Conservation (phyloP, 2,113 vertebrate species). For the Petrocephalus microphthalmus region DNA sequence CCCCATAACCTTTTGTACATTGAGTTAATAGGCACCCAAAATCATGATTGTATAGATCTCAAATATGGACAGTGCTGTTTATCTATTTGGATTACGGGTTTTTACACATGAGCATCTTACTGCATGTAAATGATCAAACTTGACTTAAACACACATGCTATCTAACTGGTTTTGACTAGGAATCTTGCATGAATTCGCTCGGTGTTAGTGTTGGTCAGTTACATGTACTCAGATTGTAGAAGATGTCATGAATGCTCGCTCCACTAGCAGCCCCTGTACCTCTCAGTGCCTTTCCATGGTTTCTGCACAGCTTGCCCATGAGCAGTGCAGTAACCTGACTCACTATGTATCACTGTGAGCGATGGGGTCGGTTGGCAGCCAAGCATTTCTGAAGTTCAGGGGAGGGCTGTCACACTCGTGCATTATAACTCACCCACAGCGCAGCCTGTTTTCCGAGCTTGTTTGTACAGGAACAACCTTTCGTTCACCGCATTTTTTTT, state of each 20-base stretch:
- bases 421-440: background rate
- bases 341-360: background rate
- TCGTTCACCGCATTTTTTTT: background rate
- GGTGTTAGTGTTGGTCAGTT: background rate
- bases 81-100: background rate
- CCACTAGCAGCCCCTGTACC: background rate
- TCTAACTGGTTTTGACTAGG: background rate
- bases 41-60: background rate
- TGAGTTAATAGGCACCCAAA: background rate
- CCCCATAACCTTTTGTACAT: background rate
- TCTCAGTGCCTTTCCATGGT: background rate
- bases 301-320: background rate
- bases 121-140: background rate
- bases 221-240: background rate
- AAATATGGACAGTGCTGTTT: background rate
- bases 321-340: conserved; percentile 9
- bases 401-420: background rate
- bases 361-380: background rate
- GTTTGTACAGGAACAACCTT: background rate
- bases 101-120: background rate
- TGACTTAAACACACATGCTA: background rate
- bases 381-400: background rate
- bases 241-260: background rate
- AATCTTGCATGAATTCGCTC: background rate
- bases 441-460: background rate